Conservation (phyloP, 2,113 vertebrate species). For the Cephalophus harveyi region DNA sequence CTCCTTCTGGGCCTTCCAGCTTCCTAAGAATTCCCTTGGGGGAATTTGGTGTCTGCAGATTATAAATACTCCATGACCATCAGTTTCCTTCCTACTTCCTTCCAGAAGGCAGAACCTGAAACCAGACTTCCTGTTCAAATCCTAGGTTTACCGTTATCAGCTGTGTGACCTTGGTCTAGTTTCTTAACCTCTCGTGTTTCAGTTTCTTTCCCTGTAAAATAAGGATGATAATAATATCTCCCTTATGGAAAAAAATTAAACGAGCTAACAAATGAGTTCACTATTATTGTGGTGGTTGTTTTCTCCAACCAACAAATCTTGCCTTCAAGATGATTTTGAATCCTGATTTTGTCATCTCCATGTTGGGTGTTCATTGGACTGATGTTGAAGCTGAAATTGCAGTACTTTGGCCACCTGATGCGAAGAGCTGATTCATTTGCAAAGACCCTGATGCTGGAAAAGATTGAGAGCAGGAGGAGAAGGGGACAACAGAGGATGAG, state of each 20-base stretch:
- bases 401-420: too few species aligned
- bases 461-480: too few species aligned
- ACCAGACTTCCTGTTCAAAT: neutral
- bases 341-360: neutral
- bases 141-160: neutral
- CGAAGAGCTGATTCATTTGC: too few species aligned
- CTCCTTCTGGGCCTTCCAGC: neutral
- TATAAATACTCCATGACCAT: neutral
- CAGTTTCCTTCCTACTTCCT: neutral
- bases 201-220: neutral
- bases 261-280: neutral
- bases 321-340: neutral
- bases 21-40: neutral
- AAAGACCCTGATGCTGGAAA: too few species aligned
- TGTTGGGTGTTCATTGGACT: too few species aligned
- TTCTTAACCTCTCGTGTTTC: neutral
- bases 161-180: neutral
- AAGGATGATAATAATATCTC: neutral
- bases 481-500: too few species aligned
- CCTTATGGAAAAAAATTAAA: neutral
- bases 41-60: neutral
- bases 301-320: neutral
- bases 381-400: too few species aligned
- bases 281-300: neutral
- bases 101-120: neutral